Percentiles rank a stretch among this genome's conserved stretches.
Evolutionary conservation across 2,113 vertebrate species (phyloP).

Genomic region (Ptilorrhoa leucosticta): DNA sequence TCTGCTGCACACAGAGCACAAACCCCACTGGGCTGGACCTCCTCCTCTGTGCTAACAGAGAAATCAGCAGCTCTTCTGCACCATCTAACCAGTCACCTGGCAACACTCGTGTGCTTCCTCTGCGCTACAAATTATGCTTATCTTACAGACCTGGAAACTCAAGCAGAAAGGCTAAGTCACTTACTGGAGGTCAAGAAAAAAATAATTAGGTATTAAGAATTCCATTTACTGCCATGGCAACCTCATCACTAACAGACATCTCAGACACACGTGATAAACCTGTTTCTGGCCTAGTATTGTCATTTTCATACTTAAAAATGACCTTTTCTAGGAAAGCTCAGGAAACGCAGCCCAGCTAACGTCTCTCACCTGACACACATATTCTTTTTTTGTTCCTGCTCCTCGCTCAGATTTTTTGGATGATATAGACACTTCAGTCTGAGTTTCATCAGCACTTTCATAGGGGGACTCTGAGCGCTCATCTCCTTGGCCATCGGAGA

Average conservation of each 20-base stretch:
- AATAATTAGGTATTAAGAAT: neutral
- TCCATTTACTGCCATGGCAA: neutral
- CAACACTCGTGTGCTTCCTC: neutral
- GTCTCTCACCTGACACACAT: constrained; percentile 87
- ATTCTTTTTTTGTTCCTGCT: constrained; percentile 82
- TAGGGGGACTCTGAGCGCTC: constrained; percentile 88
- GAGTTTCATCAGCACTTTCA: constrained; percentile 87
- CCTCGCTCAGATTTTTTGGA: constrained; percentile 87
- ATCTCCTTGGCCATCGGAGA: constrained; percentile 79
- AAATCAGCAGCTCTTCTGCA: neutral
- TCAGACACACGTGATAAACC: neutral
- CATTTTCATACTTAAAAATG: neutral
- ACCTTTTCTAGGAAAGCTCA: neutral
- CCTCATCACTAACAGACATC: neutral
- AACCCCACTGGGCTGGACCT: neutral
- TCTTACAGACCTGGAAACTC: neutral
- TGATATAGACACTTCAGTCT: constrained; percentile 72
- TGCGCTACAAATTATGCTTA: neutral
- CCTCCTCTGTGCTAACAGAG: neutral
- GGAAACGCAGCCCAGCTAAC: neutral
- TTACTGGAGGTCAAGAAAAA: neutral
- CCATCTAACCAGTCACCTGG: neutral
- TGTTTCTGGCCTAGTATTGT: neutral
- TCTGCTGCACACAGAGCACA: neutral
- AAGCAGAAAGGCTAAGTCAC: neutral